Evolutionary conservation across 2,888 invertebrate species (phyloP).

Genomic region (Eurytoma californica): DNA sequence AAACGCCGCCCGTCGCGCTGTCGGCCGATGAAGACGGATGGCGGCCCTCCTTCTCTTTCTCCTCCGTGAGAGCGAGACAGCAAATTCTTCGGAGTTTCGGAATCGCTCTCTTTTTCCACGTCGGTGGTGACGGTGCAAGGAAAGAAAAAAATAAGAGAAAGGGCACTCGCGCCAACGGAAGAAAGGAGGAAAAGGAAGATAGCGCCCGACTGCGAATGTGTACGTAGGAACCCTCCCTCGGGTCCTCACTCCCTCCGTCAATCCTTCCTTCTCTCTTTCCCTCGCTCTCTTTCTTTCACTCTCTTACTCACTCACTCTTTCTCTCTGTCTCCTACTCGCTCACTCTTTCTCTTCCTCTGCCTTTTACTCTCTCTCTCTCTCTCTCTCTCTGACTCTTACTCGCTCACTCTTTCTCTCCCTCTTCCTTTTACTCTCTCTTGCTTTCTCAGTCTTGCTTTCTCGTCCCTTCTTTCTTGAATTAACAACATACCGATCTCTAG

Average conservation of each 20-base stretch:
- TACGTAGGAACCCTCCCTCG: conserved; percentile 54
- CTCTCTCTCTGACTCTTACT: conserved; percentile 56
- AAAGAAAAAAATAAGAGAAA: conserved; percentile 57
- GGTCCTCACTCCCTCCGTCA: conserved; percentile 58
- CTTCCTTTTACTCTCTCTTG: conserved; percentile 8
- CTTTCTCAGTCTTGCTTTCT: conserved; percentile 56
- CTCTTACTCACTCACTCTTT: conserved; percentile 54
- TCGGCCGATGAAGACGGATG: conserved; percentile 76
- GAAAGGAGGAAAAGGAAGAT: conserved; percentile 54
- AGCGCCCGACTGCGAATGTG: conserved; percentile 14
- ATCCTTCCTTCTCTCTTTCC: no score
- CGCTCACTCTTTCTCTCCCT: conserved; percentile 54
- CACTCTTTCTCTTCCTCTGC: conserved; percentile 30
- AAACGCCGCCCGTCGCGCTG: conserved; percentile 76
- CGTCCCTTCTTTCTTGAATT: conserved; percentile 71
- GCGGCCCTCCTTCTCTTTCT: conserved; percentile 66
- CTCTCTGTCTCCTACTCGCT: conserved; percentile 27
- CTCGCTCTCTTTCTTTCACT: conserved; percentile 56
- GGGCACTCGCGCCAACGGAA: conserved; percentile 31
- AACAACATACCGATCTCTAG: conserved; percentile 73
- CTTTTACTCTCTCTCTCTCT: conserved; percentile 46
- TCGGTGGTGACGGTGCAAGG: conserved; percentile 1
- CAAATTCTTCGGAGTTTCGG: conserved; percentile 63
- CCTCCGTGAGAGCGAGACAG: conserved; percentile 50
- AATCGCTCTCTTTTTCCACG: conserved; percentile 51